phyloP scores from a whole-genome alignment of 2,797 vertebrate species.

The Paguma larvata region DNA sequence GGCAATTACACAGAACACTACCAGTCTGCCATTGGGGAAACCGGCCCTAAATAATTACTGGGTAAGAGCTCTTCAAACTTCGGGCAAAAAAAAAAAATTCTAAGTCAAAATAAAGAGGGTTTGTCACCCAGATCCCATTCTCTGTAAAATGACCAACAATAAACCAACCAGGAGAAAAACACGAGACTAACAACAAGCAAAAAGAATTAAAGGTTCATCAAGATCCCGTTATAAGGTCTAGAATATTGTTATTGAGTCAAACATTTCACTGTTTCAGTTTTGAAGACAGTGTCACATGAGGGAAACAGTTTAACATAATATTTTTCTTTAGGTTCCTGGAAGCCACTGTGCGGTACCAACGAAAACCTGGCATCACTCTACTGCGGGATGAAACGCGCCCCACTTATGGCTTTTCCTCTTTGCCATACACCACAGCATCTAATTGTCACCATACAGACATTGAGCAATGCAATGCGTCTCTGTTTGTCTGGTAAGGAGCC shows the following conservation, averaged over 20 bases:
- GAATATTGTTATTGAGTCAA: neutral
- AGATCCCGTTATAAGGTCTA: neutral
- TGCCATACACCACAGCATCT: slow-evolving; percentile 26
- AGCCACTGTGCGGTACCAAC: slow-evolving; percentile 18
- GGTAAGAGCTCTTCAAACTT: slow-evolving; percentile 53
- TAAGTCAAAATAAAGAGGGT: neutral
- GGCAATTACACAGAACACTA: neutral
- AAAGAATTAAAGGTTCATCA: neutral
- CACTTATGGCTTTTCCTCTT: slow-evolving; percentile 13
- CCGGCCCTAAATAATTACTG: neutral
- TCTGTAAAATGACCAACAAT: neutral
- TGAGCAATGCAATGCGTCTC: slow-evolving; percentile 64
- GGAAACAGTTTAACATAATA: slow-evolving; percentile 56
- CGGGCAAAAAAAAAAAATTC: neutral
- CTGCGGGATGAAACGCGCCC: neutral
- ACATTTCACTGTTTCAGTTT: slow-evolving; percentile 53
- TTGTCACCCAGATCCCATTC: slow-evolving; percentile 18
- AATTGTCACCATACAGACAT: slow-evolving; percentile 64
- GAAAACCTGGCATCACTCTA: neutral
- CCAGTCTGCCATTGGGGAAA: neutral
- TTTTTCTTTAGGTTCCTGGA: slow-evolving; percentile 75
- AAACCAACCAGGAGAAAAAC: neutral
- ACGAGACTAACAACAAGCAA: slow-evolving; percentile 14
- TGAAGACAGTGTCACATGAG: slow-evolving; percentile 43
- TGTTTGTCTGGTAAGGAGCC: slow-evolving; percentile 50